These are phyloP conservation scores for Venturia canescens DNA, from an alignment of 1,140 invertebrate species.

Conservation along the genomic window DNA sequence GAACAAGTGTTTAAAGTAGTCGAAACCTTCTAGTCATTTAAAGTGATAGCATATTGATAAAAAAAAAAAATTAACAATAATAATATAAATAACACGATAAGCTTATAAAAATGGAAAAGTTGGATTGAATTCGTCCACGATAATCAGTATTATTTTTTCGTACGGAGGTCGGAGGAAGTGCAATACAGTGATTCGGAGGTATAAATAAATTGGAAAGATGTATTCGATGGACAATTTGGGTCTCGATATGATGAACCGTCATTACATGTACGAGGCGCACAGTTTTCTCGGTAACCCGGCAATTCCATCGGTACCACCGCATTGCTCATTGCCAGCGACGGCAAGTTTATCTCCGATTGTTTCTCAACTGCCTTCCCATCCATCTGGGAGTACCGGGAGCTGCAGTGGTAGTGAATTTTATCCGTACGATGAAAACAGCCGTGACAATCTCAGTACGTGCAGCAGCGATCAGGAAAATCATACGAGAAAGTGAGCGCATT, in stretches of 20 bases:
- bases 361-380: constrained; percentile 66
- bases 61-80: no score
- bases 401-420: constrained; percentile 73
- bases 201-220: constrained; percentile 61
- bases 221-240: constrained; percentile 79
- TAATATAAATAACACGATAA: not conserved
- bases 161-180: constrained; percentile 11
- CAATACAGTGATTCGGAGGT: not conserved
- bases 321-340: constrained; percentile 64
- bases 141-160: not conserved
- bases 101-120: not conserved
- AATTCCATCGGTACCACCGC: constrained; percentile 66
- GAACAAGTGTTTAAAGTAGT: not conserved
- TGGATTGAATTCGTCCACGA: not conserved
- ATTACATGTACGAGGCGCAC: constrained; percentile 78
- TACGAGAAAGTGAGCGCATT: constrained; percentile 66
- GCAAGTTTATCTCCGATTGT: constrained; percentile 65
- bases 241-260: constrained; percentile 76
- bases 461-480: constrained; percentile 73
- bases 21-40: constrained; percentile 2
- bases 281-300: constrained; percentile 73
- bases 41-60: no score
- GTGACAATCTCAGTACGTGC: constrained; percentile 71
- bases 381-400: constrained; percentile 71
- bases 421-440: constrained; percentile 71